A percentile compares a stretch with the other conserved stretches of the same genome.
phyloP scores from a whole-genome alignment of 2,113 vertebrate genomes.

The Ceuthmochares aereus region DNA sequence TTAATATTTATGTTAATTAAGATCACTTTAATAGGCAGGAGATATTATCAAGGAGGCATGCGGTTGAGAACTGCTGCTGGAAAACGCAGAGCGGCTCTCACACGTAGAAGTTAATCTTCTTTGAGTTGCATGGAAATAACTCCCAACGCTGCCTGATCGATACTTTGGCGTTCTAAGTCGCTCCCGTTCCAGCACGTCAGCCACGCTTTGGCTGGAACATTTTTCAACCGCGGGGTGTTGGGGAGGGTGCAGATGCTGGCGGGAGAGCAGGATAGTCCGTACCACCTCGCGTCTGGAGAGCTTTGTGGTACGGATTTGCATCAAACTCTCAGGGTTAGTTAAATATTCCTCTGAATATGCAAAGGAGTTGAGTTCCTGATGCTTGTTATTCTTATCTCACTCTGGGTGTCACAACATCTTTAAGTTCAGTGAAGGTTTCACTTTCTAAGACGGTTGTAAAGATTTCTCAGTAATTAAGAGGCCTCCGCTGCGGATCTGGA shows the following conservation, averaged over 20 bases:
- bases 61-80: neutral
- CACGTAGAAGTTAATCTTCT: slow-evolving; percentile 25
- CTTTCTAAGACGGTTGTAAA: slow-evolving; percentile 56
- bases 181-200: neutral
- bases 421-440: slow-evolving; percentile 59
- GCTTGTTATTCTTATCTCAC: slow-evolving; percentile 64
- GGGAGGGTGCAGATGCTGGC: neutral
- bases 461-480: slow-evolving; percentile 63
- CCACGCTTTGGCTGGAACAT: neutral
- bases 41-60: neutral
- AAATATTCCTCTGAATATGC: slow-evolving; percentile 61
- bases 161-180: neutral
- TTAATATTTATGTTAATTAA: neutral
- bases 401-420: slow-evolving; percentile 55
- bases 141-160: neutral
- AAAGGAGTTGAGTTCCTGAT: slow-evolving; percentile 46
- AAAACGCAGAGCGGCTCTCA: slow-evolving; percentile 12
- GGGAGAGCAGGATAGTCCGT: neutral
- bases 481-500: slow-evolving; percentile 43
- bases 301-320: slow-evolving; percentile 44
- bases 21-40: neutral
- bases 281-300: rapidly evolving
- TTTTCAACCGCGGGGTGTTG: neutral
- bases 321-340: slow-evolving; percentile 32
- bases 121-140: neutral